Evolutionary conservation across 2,888 invertebrate genomes (phyloP).

Genomic region (Enchytraeus crypticus): DNA sequence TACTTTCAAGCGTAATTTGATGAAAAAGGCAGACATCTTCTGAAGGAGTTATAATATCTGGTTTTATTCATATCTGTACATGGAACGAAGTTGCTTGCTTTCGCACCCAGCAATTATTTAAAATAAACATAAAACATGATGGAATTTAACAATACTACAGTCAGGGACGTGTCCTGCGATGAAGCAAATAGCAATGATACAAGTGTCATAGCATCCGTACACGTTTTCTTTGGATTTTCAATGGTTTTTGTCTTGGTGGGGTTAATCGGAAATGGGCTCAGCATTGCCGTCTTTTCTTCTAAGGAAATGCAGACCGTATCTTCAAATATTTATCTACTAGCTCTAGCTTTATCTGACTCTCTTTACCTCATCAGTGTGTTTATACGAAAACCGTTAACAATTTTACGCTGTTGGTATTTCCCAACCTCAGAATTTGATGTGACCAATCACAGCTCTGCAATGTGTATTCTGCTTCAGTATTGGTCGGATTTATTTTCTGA

Average conservation of each 20-base stretch:
- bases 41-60: too few relatives aligned
- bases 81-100: too few relatives aligned
- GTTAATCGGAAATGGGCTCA: slow-evolving; percentile 24
- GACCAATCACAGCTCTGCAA: slow-evolving; percentile 13
- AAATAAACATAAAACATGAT: too few relatives aligned
- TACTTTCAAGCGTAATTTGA: too few relatives aligned
- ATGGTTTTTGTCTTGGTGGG: slow-evolving; percentile 22
- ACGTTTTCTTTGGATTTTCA: slow-evolving; percentile 7
- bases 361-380: slow-evolving; percentile 26
- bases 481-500: slow-evolving; percentile 26
- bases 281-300: slow-evolving; percentile 25
- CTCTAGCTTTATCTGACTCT: slow-evolving; percentile 27
- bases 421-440: slow-evolving; percentile 14
- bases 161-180: slow-evolving; percentile 3
- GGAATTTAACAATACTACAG: background rate
- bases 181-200: background rate
- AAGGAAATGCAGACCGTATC: slow-evolving; percentile 25
- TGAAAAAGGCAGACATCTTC: too few relatives aligned
- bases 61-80: too few relatives aligned
- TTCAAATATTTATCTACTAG: slow-evolving; percentile 29
- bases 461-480: slow-evolving; percentile 25
- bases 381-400: slow-evolving; percentile 20
- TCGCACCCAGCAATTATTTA: too few relatives aligned
- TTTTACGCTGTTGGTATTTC: slow-evolving; percentile 25
- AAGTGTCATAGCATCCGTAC: slow-evolving; percentile 2